Base-by-base conservation (phyloP, 2,113 vertebrate genomes). In the Triplophysa siluroides region DNA sequence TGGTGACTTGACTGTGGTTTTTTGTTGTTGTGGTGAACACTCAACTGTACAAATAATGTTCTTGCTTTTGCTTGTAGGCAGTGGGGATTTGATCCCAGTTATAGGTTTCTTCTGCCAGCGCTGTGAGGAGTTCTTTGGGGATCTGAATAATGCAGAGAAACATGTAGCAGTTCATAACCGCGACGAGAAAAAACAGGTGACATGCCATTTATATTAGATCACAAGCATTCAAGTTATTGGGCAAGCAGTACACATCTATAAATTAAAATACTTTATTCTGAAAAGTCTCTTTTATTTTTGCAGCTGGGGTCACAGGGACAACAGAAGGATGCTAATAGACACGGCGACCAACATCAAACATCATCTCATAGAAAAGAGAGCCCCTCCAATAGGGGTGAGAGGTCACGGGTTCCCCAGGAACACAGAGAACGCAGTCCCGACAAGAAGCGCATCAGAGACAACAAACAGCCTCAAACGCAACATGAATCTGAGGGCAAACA, bases 71-170 rank as follows among this genome's bases (percentile, higher is more conserved):
- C 29, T 24, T 80, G 21, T 87, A 99, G 98, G 95, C 78, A 91
- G 93, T 54, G 91, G 93, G 73, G 97, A 95, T 90, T 83, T 99
- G 88, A 92, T 94, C 84, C 95, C 98, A n/a, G 92, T 96, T 78
- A 95, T 95, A 80, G 96, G 97, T 70, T 98, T 96, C 93, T 99
- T 96, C 87, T 99, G 98, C 86, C 93, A 96, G 87, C 95, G 94
- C 65, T 99, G 98, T 92, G 93, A 97, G 79, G 95, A 97, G 89
- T 97, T 96, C 91, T 94, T 97, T 82, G 95, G 94, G 86, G 95
- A 98, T 90, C 89, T 96, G 69, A 93, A 86, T 72, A 93, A 90
- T 85, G 95, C 94, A 85, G 94, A 97, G 84, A 92, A 89, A 50
- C 98, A 99, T 83, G 91, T 94, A 74, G 92, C 91, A 73, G 85